Base-by-base conservation (phyloP, 2,797 vertebrate genomes). In the Anguilla obscura region DNA sequence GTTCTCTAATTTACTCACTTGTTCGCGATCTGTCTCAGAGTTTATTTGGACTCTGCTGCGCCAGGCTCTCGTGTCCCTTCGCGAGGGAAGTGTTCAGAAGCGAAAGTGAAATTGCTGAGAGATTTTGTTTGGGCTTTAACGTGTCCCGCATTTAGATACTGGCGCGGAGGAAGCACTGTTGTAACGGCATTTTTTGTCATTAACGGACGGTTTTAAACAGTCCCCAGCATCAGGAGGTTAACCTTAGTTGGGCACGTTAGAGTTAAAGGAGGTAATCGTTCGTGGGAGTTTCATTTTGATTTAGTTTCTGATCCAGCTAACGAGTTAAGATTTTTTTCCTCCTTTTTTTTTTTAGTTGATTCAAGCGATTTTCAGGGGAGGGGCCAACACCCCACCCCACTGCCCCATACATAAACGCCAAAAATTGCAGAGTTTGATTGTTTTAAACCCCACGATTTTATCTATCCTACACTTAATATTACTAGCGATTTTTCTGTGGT, bases 101-200 rank as follows among this genome's bases (percentile, higher is more conserved):
- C 87, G 87, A 88, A 88, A 88, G 87, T 88, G 87, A 88, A 88
- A 88, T 88, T 52, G 85, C n/a, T n/a, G 9, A 14, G 71, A 14
- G 71, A 85, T 48, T 79, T 76, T 30, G 84, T 56, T 45, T 27
- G 9, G 24, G 4, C 30, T 33, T 58, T 45, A 82, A 87, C 5
- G 80, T 87, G 80, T 71, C 45, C 18, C 12, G 63, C 24, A 52
- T 69, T 50, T 66, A 45, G 76, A 80, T 80, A 40, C 40, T 8
- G 40, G 16, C n/a, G 80, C 10, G 30, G 27, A 52, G 6, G 45
- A 50, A 27, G 45, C 54, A 74, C 9, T n/a, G 16, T 30, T 21
- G n/a, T n/a, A 45, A 24, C 63, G 0, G 10, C 1, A 4, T 27
- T 87, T 66, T 87, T 21, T 27, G 40, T 69, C 33, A 21, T 52